Evolutionary conservation across 2,797 vertebrate species (phyloP).

Genomic region (Potorous gilbertii): DNA sequence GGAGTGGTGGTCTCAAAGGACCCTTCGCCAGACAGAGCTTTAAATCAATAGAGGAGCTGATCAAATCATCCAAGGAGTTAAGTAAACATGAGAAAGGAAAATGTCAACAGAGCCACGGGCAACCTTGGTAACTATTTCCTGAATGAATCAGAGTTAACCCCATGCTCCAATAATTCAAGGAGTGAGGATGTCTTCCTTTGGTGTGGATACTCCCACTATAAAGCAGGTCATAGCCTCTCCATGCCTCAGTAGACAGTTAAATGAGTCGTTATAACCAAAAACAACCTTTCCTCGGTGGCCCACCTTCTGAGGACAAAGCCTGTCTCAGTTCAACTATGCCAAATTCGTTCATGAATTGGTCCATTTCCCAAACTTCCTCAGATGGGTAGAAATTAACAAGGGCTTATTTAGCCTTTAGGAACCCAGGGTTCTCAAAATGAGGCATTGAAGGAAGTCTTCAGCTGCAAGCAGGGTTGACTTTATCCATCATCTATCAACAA

Average conservation of each 20-base stretch:
- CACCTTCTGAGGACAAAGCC: neutral
- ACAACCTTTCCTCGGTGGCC: neutral
- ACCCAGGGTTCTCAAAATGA: neutral
- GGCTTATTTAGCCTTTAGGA: neutral
- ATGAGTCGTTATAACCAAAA: neutral
- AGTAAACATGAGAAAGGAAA: neutral
- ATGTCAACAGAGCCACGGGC: neutral
- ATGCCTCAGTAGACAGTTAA: neutral
- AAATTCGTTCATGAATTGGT: neutral
- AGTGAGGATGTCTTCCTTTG: neutral
- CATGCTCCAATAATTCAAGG: neutral
- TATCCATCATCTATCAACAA: neutral
- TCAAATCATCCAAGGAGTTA: neutral
- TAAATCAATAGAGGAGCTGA: neutral
- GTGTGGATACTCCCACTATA: neutral
- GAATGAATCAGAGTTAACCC: neutral
- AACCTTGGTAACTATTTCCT: neutral
- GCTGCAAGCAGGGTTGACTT: neutral
- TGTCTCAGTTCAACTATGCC: neutral
- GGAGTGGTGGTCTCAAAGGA: neutral
- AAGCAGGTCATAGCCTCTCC: neutral
- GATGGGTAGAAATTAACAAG: neutral
- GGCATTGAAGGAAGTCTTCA: neutral
- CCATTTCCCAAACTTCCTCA: neutral
- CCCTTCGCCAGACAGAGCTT: neutral